Evolutionary conservation across 2,888 invertebrate genomes (phyloP).

Genomic region (Xanthorhoe designata): DNA sequence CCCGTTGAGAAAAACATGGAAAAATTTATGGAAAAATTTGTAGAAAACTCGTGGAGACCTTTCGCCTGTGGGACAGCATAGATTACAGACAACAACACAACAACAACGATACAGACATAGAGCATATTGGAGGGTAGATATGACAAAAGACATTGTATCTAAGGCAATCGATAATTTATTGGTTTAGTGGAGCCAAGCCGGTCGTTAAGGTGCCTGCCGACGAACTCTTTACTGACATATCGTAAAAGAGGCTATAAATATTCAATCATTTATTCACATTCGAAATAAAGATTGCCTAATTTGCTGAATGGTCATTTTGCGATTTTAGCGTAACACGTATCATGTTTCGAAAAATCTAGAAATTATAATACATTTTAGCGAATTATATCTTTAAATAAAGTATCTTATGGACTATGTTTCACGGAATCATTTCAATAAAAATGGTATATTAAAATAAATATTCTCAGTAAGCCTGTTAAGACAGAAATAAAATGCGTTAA

Average conservation of each 20-base stretch:
- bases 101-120: neutral
- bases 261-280: neutral
- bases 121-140: neutral
- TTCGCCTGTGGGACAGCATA: too few species aligned
- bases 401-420: neutral
- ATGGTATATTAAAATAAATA: neutral
- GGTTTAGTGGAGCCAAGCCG: neutral
- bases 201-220: neutral
- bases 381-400: neutral
- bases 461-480: constrained; percentile 13
- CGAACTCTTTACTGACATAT: neutral
- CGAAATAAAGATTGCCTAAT: neutral
- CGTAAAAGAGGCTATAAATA: neutral
- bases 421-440: constrained; percentile 10
- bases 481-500: constrained; percentile 7
- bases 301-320: neutral
- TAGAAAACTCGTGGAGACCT: too few species aligned
- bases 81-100: too few species aligned
- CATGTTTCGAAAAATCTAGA: neutral
- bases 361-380: neutral
- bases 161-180: neutral
- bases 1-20: too few species aligned
- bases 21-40: too few species aligned
- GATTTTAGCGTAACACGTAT: neutral
- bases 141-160: neutral